phyloP scores from a whole-genome alignment of 2,888 invertebrate species.

The Julus scanicus region DNA sequence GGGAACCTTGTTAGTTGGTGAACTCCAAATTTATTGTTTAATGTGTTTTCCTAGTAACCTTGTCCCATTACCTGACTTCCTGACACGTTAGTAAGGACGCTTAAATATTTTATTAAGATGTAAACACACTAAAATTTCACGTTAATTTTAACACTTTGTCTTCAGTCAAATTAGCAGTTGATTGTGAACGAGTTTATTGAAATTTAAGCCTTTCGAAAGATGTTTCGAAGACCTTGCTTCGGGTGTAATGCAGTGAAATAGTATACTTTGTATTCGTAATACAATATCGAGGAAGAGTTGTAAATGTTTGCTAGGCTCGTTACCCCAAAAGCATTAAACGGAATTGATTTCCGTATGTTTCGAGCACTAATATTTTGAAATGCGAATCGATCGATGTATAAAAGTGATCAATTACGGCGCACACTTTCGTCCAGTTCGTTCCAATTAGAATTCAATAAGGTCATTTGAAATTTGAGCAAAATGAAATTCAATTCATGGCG shows the following conservation, averaged over 20 bases:
- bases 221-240: neutral
- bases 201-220: neutral
- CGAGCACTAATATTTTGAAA: constrained; percentile 21
- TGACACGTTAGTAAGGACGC: neutral
- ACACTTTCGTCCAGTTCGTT: neutral
- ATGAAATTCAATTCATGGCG: neutral
- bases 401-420: no score
- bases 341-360: constrained; percentile 21
- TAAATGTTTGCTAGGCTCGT: neutral
- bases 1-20: no score
- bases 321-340: neutral
- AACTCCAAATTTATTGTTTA: neutral
- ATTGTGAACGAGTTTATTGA: neutral
- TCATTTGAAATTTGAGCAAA: neutral
- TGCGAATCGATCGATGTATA: neutral
- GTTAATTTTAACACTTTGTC: constrained; percentile 1
- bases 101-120: neutral
- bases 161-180: neutral
- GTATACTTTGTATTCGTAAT: neutral
- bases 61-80: neutral
- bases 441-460: neutral
- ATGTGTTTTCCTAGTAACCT: neutral
- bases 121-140: neutral
- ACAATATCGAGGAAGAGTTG: constrained; percentile 43
- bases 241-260: neutral